These are phyloP conservation scores for Myathropa florea DNA, from an alignment of 2,888 invertebrate genomes.

Conservation along the genomic window DNA sequence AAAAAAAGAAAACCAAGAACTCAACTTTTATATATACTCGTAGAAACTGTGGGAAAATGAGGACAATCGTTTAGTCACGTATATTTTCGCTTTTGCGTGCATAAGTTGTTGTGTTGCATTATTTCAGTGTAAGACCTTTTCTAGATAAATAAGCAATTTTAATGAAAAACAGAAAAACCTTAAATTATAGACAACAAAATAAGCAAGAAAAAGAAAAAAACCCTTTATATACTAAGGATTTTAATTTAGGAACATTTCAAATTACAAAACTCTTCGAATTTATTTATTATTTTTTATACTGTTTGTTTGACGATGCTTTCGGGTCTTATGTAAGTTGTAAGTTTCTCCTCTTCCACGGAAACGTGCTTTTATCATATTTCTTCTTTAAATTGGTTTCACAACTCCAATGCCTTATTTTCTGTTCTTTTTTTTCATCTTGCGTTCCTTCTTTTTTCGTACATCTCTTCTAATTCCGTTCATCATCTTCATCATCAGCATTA, in stretches of 20 bases:
- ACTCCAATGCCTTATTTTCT: too few species aligned
- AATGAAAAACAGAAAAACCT: background rate
- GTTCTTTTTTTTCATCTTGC: background rate
- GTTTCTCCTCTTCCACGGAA: background rate
- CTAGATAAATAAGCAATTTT: conserved; percentile 32
- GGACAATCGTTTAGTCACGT: conserved; percentile 70
- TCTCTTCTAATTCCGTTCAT: too few species aligned
- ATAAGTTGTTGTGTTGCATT: conserved; percentile 55
- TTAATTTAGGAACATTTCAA: background rate
- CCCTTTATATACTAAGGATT: background rate
- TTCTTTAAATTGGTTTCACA: too few species aligned
- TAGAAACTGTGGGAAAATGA: conserved; percentile 56
- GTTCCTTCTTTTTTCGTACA: too few species aligned
- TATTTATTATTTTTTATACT: background rate
- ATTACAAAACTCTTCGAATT: background rate
- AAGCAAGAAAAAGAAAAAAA: background rate
- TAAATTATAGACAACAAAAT: background rate
- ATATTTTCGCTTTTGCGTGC: conserved; percentile 71
- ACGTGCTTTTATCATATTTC: background rate
- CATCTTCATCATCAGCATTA: too few species aligned
- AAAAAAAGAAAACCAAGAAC: background rate
- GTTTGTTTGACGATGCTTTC: background rate
- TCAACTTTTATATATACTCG: conserved; percentile 7
- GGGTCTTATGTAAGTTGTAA: background rate
- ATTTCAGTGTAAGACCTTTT: conserved; percentile 41